Conservation (phyloP, 2,888 invertebrate genomes). For the Athalia rosae region DNA sequence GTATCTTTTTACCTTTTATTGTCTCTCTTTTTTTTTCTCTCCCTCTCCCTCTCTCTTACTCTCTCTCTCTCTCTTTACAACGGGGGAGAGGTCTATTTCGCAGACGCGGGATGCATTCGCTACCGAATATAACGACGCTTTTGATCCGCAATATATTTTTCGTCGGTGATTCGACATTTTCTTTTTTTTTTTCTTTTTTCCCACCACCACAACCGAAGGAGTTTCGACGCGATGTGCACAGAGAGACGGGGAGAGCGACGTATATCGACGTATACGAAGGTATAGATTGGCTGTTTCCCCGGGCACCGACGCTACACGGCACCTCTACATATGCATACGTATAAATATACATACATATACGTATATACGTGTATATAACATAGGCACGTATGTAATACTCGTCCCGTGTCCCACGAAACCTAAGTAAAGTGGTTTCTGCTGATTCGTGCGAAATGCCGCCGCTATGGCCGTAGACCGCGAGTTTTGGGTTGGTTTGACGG, state of each 20-base stretch:
- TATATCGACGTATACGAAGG: slow-evolving; percentile 32
- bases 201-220: too few relatives aligned
- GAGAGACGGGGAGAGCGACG: slow-evolving; percentile 7
- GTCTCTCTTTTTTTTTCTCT: too few relatives aligned
- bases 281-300: slow-evolving; percentile 39
- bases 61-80: too few relatives aligned
- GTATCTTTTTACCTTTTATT: too few relatives aligned
- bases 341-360: too few relatives aligned
- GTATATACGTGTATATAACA: too few relatives aligned
- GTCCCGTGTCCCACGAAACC: slow-evolving; percentile 28
- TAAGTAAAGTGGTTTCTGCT: slow-evolving; percentile 63
- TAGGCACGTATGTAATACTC: slow-evolving; percentile 25
- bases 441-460: slow-evolving; percentile 69
- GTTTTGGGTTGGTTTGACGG: slow-evolving; percentile 56
- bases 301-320: slow-evolving; percentile 31
- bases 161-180: not conserved
- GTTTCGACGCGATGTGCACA: too few relatives aligned
- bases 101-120: too few relatives aligned
- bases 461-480: slow-evolving; percentile 44
- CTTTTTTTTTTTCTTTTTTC: not conserved
- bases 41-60: too few relatives aligned
- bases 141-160: not conserved
- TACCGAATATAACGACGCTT: too few relatives aligned
- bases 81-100: too few relatives aligned
- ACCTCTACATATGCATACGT: too few relatives aligned